A percentile compares a stretch with the other conserved stretches of the same genome.
Conservation (phyloP, 2,113 vertebrate genomes). For the Osmerus mordax region DNA sequence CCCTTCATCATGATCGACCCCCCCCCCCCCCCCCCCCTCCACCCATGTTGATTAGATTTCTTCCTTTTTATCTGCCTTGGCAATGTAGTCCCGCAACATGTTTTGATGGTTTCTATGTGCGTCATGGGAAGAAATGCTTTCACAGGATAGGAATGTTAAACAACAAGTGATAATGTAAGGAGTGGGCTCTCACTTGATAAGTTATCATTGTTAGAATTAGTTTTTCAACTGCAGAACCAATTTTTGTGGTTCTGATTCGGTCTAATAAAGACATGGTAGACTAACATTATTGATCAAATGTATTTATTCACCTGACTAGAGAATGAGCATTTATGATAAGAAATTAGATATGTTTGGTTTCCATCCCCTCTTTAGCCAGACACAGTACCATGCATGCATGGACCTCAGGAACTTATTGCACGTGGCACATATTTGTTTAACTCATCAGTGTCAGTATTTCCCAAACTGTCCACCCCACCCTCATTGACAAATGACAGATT, state of each 20-base stretch:
- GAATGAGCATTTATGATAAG: conserved; percentile 9
- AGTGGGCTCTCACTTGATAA: background rate
- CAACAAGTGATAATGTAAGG: conserved; percentile 4
- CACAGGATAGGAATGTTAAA: conserved; percentile 34
- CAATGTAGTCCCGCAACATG: background rate
- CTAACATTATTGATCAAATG: background rate
- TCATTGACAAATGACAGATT: too few relatives aligned
- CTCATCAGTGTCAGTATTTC: too few relatives aligned
- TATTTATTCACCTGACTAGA: background rate
- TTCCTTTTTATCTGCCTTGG: background rate
- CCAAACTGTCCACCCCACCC: too few relatives aligned
- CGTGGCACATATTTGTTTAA: background rate
- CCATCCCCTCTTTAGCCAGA: background rate
- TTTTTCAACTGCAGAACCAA: background rate
- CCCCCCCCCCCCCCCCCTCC: too few relatives aligned
- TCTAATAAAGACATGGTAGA: too few relatives aligned
- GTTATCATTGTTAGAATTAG: background rate
- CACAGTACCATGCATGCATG: background rate
- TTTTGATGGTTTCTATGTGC: conserved; percentile 20
- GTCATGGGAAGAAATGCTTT: conserved; percentile 16
- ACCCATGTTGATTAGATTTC: background rate
- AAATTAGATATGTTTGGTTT: background rate
- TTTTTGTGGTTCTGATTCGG: background rate
- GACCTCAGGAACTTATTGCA: background rate
- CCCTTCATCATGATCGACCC: too few relatives aligned